Conservation (phyloP, 2,888 invertebrate species). For the Eilema griseolum region DNA sequence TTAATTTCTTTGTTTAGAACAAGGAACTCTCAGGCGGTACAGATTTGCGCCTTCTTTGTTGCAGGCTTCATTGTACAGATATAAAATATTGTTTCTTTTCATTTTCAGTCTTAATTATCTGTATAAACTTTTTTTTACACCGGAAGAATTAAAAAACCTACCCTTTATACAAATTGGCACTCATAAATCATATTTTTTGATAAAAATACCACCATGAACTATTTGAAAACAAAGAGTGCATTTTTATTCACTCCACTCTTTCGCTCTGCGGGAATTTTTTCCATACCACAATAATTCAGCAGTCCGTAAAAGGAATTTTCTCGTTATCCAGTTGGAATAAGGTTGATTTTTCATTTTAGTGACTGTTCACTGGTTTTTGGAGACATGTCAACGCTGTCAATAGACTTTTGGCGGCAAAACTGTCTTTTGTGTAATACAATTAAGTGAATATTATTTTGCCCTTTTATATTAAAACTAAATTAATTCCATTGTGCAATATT, state of each 20-base stretch:
- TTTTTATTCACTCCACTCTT: constrained; percentile 57
- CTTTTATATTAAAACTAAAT: constrained; percentile 60
- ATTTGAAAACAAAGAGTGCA: constrained; percentile 60
- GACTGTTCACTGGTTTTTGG: constrained; percentile 19
- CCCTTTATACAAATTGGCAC: constrained; percentile 48
- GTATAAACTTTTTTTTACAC: constrained; percentile 41
- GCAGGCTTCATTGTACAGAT: neutral
- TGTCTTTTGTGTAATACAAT: constrained; percentile 60
- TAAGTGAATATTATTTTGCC: constrained; percentile 58
- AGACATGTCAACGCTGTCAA: constrained; percentile 53
- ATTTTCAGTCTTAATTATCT: constrained; percentile 8
- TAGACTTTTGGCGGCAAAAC: constrained; percentile 61
- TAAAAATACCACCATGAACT: constrained; percentile 62
- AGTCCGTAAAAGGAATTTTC: neutral
- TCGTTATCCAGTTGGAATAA: neutral
- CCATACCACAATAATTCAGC: neutral
- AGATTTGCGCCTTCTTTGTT: neutral
- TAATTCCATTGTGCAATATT: constrained; percentile 58
- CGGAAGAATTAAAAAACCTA: constrained; percentile 57
- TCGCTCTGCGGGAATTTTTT: constrained; percentile 57
- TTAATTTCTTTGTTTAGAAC: neutral
- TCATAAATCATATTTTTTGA: constrained; percentile 64
- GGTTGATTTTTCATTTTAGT: neutral
- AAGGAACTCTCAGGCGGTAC: neutral
- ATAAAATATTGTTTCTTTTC: constrained; percentile 1